These are phyloP conservation scores for Prenolepis imparis DNA, from an alignment of 2,888 invertebrate genomes.

Conservation along the genomic window DNA sequence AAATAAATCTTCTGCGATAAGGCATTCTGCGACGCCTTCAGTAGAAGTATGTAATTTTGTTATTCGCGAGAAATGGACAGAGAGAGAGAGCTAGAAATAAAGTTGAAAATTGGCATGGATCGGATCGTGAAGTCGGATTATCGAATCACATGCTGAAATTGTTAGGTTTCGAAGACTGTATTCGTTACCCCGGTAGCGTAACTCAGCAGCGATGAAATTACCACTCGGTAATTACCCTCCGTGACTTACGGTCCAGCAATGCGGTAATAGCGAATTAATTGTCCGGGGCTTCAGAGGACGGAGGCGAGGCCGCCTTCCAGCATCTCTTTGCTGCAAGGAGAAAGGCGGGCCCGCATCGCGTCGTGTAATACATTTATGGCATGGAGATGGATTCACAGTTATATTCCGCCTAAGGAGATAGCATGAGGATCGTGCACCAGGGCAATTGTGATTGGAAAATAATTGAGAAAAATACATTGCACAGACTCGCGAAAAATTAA, in stretches of 20 bases:
- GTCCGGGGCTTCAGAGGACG: slow-evolving; percentile 55
- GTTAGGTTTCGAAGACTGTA: slow-evolving; percentile 55
- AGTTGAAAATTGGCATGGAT: background rate
- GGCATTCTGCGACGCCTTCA: background rate
- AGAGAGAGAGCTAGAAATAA: background rate
- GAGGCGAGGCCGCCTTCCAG: slow-evolving; percentile 55
- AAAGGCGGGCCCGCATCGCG: slow-evolving; percentile 55
- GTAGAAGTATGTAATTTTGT: background rate
- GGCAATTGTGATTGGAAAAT: slow-evolving; percentile 15
- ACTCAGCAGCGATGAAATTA: slow-evolving; percentile 77
- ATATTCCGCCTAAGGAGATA: slow-evolving; percentile 43
- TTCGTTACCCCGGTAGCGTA: slow-evolving; percentile 75
- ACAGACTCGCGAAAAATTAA: slow-evolving; percentile 13
- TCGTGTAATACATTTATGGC: slow-evolving; percentile 60
- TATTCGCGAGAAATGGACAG: background rate
- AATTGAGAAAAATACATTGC: background rate
- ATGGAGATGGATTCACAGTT: slow-evolving; percentile 66
- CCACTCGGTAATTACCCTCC: slow-evolving; percentile 72
- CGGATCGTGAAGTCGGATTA: slow-evolving; percentile 55
- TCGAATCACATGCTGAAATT: slow-evolving; percentile 58
- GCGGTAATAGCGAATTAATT: slow-evolving; percentile 81
- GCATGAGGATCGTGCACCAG: background rate
- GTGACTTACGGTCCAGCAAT: slow-evolving; percentile 74
- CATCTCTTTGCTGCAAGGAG: slow-evolving; percentile 55
- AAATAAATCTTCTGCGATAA: background rate